Conservation (phyloP, 1,140 invertebrate species). For the Cydia splendana region DNA sequence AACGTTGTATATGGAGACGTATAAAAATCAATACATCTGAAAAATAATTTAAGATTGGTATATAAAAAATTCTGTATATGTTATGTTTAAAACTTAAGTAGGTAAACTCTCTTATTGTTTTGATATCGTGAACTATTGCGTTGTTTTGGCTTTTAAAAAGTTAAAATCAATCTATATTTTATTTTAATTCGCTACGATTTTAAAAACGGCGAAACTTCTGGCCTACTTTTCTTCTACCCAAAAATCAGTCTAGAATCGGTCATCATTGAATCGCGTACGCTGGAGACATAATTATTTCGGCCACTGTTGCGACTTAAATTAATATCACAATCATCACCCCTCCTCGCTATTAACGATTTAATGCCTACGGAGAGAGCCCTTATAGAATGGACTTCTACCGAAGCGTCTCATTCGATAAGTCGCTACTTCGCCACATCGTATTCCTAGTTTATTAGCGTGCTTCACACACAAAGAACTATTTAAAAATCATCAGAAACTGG, state of each 20-base stretch:
- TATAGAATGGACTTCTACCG: background rate
- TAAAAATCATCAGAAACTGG: background rate
- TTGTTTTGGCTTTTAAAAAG: conserved; percentile 72
- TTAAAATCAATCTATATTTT: conserved; percentile 67
- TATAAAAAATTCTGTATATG: conserved; percentile 78
- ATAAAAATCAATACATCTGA: conserved; percentile 80
- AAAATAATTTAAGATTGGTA: conserved; percentile 77
- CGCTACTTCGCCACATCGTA: background rate
- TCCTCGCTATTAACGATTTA: conserved; percentile 35
- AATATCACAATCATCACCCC: conserved; percentile 71
- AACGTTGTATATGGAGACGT: conserved; percentile 77
- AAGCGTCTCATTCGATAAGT: background rate
- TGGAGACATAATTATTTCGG: conserved; percentile 45
- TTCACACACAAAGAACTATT: background rate
- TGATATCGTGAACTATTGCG: conserved; percentile 68
- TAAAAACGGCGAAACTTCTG: conserved; percentile 72
- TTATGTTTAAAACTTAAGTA: conserved; percentile 75
- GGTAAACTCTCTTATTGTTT: conserved; percentile 76
- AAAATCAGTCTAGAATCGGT: conserved; percentile 76
- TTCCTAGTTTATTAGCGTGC: background rate
- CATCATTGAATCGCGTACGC: conserved; percentile 63
- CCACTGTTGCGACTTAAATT: conserved; percentile 63
- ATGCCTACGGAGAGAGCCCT: background rate
- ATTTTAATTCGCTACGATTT: conserved; percentile 51
- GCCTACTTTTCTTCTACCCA: conserved; percentile 74